Percentiles rank a stretch among this genome's conserved stretches.
These are phyloP conservation scores for Fundulus diaphanus DNA, from an alignment of 2,797 vertebrate genomes.

Conservation along the genomic window DNA sequence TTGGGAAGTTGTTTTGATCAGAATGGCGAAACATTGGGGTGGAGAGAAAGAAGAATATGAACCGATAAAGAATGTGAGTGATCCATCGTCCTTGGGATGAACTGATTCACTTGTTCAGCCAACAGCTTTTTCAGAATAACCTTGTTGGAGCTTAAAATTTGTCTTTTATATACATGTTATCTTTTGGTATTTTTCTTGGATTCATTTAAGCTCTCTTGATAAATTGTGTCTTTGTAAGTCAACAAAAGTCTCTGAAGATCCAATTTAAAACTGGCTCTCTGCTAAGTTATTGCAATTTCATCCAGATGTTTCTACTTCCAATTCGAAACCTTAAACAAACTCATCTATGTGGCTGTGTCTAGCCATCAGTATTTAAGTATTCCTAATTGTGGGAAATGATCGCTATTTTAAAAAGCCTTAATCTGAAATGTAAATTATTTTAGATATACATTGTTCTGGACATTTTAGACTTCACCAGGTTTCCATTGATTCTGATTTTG, in stretches of 20 bases:
- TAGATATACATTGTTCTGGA: no score
- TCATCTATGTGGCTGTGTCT: not conserved
- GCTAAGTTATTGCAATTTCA: not conserved
- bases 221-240: not conserved
- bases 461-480: not conserved
- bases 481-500: not conserved
- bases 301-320: not conserved
- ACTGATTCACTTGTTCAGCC: not conserved
- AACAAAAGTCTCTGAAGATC: not conserved
- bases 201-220: not conserved
- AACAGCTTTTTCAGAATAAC: not conserved
- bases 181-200: not conserved
- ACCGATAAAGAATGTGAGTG: not conserved
- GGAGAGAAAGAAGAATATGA: no score
- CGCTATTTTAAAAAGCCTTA: not conserved
- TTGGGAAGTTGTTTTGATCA: no score
- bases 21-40: no score
- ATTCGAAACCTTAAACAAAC: not conserved
- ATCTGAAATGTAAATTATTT: not conserved
- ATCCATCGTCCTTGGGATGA: not conserved
- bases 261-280: not conserved
- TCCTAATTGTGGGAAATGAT: not conserved
- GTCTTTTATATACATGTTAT: not conserved
- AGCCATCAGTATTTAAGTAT: not conserved
- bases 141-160: not conserved